These are phyloP conservation scores for Crypturellus tataupa DNA, from an alignment of 2,797 vertebrate species.

Conservation along the genomic window DNA sequence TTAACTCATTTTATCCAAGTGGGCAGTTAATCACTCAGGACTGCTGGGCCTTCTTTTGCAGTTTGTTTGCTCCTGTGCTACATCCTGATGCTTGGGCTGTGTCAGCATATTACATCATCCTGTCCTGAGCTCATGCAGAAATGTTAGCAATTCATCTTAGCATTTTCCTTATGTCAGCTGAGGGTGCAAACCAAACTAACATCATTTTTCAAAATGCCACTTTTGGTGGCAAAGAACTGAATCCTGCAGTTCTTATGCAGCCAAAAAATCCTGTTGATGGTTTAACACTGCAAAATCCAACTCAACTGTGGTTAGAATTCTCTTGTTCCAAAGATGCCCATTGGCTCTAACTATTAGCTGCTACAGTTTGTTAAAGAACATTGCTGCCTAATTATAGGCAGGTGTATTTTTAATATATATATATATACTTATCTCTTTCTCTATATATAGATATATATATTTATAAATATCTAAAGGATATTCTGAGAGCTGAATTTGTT, in stretches of 20 bases:
- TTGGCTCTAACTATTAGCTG: background rate
- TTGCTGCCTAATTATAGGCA: background rate
- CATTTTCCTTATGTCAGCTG: constrained; percentile 35
- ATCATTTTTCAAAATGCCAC: constrained; percentile 70
- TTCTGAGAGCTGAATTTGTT: background rate
- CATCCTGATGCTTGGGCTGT: background rate
- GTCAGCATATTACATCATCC: constrained; percentile 38
- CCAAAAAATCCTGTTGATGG: background rate
- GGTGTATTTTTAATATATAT: background rate
- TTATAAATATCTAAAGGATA: background rate
- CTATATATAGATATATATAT: background rate
- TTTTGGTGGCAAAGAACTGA: constrained; percentile 19
- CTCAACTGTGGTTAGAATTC: background rate
- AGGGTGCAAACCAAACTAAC: constrained; percentile 23
- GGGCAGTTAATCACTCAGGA: background rate
- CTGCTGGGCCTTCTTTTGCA: background rate
- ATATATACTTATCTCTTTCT: background rate
- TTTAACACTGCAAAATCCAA: background rate
- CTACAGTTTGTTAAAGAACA: background rate
- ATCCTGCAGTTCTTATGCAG: constrained; percentile 27
- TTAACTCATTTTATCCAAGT: background rate
- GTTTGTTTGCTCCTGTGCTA: background rate
- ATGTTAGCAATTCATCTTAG: constrained; percentile 63
- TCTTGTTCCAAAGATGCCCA: background rate
- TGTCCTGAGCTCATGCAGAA: constrained; percentile 41